A percentile compares a stretch with the other conserved stretches of the same genome.
phyloP scores from a whole-genome alignment of 2,797 vertebrate species.

The Rhinoraja longicauda region DNA sequence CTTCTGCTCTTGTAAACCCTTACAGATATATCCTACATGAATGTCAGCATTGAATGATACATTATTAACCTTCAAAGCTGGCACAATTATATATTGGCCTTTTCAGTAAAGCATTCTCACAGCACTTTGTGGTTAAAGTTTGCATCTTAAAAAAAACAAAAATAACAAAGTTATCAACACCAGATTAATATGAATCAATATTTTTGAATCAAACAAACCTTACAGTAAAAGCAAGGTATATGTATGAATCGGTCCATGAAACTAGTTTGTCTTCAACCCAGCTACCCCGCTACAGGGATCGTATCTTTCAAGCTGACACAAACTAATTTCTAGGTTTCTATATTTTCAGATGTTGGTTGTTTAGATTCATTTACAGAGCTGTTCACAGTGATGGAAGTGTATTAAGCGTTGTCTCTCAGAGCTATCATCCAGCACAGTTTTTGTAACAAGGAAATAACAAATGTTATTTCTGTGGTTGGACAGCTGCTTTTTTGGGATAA shows the following conservation, averaged over 20 bases:
- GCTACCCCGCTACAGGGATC: not conserved
- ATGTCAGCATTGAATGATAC: no score
- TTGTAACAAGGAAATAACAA: not conserved
- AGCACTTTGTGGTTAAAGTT: no score
- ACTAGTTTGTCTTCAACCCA: not conserved
- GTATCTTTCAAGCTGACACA: not conserved
- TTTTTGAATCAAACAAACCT: not conserved
- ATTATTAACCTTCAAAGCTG: no score
- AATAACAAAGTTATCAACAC: no score
- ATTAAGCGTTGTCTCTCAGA: not conserved
- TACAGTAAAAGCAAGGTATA: not conserved
- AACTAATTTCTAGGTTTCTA: not conserved
- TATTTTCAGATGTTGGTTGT: not conserved
- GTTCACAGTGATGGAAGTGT: not conserved
- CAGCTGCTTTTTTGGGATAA: not conserved
- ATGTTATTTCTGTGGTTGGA: not conserved
- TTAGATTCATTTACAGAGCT: not conserved
- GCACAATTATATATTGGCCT: no score
- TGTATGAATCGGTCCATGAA: not conserved
- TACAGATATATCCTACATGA: no score
- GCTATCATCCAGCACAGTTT: not conserved
- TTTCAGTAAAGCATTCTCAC: no score
- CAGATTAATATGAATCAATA: no score
- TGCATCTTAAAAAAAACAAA: no score
- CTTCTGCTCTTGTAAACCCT: no score